These are phyloP conservation scores for Notoglanidium macrostoma DNA, from an alignment of 2,797 vertebrate species.

Conservation along the genomic window DNA sequence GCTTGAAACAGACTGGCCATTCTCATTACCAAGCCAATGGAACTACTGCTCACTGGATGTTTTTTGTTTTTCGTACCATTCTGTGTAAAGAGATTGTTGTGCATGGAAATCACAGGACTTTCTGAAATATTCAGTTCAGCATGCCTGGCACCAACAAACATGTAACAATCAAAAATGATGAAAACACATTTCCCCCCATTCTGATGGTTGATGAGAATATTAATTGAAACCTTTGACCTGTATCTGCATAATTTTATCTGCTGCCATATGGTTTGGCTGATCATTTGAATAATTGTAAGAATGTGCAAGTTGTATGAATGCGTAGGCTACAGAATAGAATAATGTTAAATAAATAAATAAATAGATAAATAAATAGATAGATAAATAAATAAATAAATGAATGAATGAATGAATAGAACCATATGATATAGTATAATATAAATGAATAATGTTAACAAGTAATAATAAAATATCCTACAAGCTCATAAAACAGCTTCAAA, in stretches of 20 bases:
- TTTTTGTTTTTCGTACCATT: not conserved
- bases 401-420: no score
- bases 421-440: no score
- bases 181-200: not conserved
- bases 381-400: not conserved
- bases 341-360: not conserved
- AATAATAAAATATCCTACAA: not conserved
- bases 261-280: not conserved
- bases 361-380: no score
- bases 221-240: not conserved
- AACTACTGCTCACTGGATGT: not conserved
- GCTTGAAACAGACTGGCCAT: not conserved
- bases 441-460: no score
- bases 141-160: not conserved
- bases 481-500: not conserved
- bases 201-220: not conserved
- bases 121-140: not conserved
- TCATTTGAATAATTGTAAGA: not conserved
- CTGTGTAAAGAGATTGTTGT: not conserved
- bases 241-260: not conserved
- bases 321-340: not conserved
- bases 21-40: not conserved
- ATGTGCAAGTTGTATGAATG: not conserved
- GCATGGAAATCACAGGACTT: not conserved
- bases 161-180: not conserved